Percentiles rank a stretch among this genome's conserved stretches.
These are phyloP conservation scores for Nyctalus aviator DNA, from an alignment of 2,797 vertebrate species.

Conservation along the genomic window DNA sequence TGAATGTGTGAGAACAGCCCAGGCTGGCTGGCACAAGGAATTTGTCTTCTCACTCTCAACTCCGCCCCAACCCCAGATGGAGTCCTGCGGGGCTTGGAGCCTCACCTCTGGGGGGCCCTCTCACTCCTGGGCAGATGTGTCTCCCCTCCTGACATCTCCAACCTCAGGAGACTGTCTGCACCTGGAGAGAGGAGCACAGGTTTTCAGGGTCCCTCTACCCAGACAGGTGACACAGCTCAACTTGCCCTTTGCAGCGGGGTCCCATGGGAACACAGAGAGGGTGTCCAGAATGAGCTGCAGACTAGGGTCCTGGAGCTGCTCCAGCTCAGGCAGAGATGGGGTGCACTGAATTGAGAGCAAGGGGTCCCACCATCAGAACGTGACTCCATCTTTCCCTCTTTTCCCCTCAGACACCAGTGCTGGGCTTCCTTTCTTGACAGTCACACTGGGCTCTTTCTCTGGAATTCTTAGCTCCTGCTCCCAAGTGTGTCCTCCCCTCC, in stretches of 20 bases:
- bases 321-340: not conserved
- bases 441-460: conserved; percentile 77
- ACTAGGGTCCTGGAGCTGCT: conserved; percentile 75
- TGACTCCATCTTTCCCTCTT: accelerated
- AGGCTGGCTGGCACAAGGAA: conserved; percentile 62
- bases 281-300: conserved; percentile 77
- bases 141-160: not conserved
- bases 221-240: conserved; percentile 7
- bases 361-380: not conserved
- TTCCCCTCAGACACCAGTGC: not conserved
- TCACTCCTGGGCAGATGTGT: not conserved
- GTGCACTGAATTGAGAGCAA: not conserved
- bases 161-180: too few relatives aligned
- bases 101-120: not conserved
- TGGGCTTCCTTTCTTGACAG: not conserved
- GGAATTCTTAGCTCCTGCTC: conserved; percentile 85
- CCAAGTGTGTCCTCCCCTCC: conserved; percentile 67
- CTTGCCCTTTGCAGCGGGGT: conserved; percentile 77
- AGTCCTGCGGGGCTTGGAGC: not conserved
- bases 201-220: conserved; percentile 66
- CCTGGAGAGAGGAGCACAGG: not conserved
- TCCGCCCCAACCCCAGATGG: accelerated
- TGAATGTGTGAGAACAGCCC: conserved; percentile 77
- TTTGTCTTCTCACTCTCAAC: conserved; percentile 51
- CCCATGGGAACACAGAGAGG: conserved; percentile 70